These are phyloP conservation scores for Catharus minimus DNA, from an alignment of 2,113 vertebrate genomes.

Conservation along the genomic window DNA sequence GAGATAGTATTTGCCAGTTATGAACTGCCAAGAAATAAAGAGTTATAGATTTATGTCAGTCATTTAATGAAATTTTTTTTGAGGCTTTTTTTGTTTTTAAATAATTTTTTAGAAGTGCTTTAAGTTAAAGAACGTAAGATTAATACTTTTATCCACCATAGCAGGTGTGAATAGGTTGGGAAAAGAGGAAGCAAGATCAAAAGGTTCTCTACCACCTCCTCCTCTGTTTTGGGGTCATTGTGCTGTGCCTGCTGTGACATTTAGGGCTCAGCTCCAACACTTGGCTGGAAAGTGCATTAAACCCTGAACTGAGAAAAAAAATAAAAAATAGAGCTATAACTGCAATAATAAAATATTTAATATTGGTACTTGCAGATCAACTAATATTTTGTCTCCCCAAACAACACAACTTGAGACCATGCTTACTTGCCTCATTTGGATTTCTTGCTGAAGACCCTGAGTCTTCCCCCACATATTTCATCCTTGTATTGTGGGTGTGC, in stretches of 20 bases:
- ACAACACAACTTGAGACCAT: too few species aligned
- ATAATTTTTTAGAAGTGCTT: background rate
- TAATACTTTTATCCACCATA: background rate
- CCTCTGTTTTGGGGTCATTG: background rate
- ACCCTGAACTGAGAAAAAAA: background rate
- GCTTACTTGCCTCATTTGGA: background rate
- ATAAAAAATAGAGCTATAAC: background rate
- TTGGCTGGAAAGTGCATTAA: background rate
- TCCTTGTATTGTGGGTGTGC: background rate
- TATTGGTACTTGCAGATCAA: background rate
- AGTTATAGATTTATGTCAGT: background rate
- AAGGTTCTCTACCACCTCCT: background rate
- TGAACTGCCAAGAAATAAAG: background rate
- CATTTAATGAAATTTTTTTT: background rate
- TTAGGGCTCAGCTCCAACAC: background rate
- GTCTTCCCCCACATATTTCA: background rate
- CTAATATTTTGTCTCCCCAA: background rate
- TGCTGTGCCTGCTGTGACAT: background rate
- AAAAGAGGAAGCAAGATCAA: background rate
- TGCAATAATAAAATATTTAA: too few species aligned
- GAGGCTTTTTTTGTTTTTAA: background rate
- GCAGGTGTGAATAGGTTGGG: background rate
- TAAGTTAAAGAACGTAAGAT: background rate
- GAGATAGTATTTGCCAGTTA: background rate
- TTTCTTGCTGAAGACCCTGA: background rate